A percentile compares a stretch with the other conserved stretches of the same genome.
phyloP scores from a whole-genome alignment of 2,888 invertebrate genomes.

The Drosophila anomalata region DNA sequence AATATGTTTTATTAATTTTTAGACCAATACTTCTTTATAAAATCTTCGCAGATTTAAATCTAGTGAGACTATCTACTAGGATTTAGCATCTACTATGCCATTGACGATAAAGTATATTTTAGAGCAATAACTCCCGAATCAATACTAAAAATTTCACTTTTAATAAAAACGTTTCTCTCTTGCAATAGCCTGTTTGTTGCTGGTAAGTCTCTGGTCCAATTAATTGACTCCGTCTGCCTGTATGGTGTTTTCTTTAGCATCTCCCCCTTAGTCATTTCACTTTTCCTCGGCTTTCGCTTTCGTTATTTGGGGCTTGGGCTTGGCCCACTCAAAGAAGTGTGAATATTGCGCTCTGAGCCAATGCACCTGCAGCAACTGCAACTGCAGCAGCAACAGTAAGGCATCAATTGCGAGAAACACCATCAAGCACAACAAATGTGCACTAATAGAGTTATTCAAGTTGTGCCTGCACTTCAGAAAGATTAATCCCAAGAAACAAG shows the following conservation, averaged over 20 bases:
- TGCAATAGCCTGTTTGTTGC: slow-evolving; percentile 1
- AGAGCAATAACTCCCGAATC: background rate
- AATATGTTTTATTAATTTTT: too few species aligned
- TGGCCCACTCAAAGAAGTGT: slow-evolving; percentile 55
- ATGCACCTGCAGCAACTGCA: slow-evolving; percentile 38
- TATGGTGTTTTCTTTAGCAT: slow-evolving; percentile 3
- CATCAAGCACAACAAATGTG: slow-evolving; percentile 33
- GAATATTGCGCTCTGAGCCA: slow-evolving; percentile 65
- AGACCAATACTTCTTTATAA: too few species aligned
- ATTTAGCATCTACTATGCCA: too few species aligned
- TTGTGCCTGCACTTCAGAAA: slow-evolving; percentile 53
- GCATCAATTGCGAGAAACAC: slow-evolving; percentile 30
- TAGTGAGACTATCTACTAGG: too few species aligned
- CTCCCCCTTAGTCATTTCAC: slow-evolving; percentile 43
- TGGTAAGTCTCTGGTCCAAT: slow-evolving; percentile 23
- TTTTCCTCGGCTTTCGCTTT: slow-evolving; percentile 65
- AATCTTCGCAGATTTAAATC: too few species aligned
- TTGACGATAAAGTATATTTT: too few species aligned
- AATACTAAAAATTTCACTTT: slow-evolving; percentile 46
- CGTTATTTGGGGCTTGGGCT: slow-evolving; percentile 31
- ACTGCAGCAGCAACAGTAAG: background rate
- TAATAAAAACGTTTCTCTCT: slow-evolving; percentile 8
- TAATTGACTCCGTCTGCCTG: slow-evolving; percentile 1
- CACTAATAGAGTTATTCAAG: slow-evolving; percentile 71
- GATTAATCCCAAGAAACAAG: slow-evolving; percentile 33